Percentiles rank a stretch among this genome's conserved stretches.
phyloP scores from a whole-genome alignment of 2,113 vertebrate genomes.

The Perccottus glenii region DNA sequence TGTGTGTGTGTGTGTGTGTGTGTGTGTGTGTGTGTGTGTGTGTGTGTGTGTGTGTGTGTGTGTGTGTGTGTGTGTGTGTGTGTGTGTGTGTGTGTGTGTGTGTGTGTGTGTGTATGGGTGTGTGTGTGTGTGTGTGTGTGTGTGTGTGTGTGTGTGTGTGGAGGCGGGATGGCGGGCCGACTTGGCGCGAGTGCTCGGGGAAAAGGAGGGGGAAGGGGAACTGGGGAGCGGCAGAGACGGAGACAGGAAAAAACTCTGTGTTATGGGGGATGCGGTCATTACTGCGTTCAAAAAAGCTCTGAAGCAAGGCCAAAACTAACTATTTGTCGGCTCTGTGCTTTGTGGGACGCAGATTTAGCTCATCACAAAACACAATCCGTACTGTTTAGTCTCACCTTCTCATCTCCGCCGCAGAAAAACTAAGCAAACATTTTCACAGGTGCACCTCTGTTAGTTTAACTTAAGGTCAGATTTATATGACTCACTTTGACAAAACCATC shows the following conservation, averaged over 20 bases:
- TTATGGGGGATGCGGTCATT: conserved; percentile 60
- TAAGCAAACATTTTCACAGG: conserved; percentile 34
- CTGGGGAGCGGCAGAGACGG: conserved; percentile 44
- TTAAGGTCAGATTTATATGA: not conserved
- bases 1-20: conserved; percentile 57
- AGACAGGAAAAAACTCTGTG: conserved; percentile 28
- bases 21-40: conserved; percentile 47
- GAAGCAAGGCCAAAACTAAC: conserved; percentile 65
- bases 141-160: conserved; percentile 56
- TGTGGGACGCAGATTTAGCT: conserved; percentile 27
- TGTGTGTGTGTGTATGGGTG: conserved; percentile 66
- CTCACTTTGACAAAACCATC: conserved; percentile 1
- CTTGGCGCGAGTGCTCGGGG: conserved; percentile 70
- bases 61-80: conserved; percentile 62
- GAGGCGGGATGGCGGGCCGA: conserved; percentile 74
- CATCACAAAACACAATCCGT: conserved; percentile 19
- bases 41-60: conserved; percentile 64
- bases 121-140: conserved; percentile 60
- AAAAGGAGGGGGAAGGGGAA: conserved; percentile 49
- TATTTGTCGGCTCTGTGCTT: conserved; percentile 41
- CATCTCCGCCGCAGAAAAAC: not conserved
- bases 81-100: conserved; percentile 60
- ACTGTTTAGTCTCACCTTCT: conserved; percentile 28
- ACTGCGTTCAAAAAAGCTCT: conserved; percentile 63
- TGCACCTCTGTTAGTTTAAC: conserved; percentile 14